Base-by-base conservation (phyloP, 2,797 vertebrate genomes). In the Hoplostethus mediterraneus region DNA sequence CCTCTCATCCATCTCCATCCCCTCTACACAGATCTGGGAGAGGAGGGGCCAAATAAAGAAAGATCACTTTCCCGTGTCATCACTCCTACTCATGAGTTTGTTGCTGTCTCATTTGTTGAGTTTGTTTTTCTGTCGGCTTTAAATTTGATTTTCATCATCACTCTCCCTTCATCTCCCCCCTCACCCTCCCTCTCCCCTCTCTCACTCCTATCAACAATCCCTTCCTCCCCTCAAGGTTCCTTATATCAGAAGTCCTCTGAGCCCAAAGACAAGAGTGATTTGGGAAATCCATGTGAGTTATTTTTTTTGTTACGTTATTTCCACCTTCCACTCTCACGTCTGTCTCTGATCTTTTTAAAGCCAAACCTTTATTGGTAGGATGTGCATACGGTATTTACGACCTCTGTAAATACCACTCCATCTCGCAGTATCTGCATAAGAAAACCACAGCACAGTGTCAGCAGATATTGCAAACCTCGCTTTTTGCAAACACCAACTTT, bases 281-380 rank as follows among this genome's bases (percentile, higher is more conserved):
- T 97, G 94, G 97, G 96, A 95, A 96, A 96, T 96, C 94, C 97
- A 97, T 99, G 98, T 99, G 98, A 99, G 97, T 99, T 94, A 63
- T 93, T 88, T 83, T 83, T 90, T 90, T 92, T 83, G 81, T 84
- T 81, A 83, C 87, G 89, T 86, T 65, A 69, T 83, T 60, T 93
- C 58, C 87, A 2, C 53, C 62, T 74, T 75, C 16, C 21, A 51
- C 69, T 77, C 0, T 61, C 36, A 64, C 75, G 38, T 85, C 44
- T 71, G 14, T 80, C 36, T 81, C n/a, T 81, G 58, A 67, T 71
- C 33, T 65, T 76, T 64, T 49, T 66, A 8, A 7, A 28, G 17
- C 52, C 13, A 30, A 14, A 40, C 10, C 5, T 4, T 25, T 30
- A 17, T 17, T 21, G 21, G 38, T 38, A 13, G 12, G 38, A 65